A percentile compares a stretch with the other conserved stretches of the same genome.
Evolutionary conservation across 1,140 invertebrate genomes (phyloP).

Genomic region (Drosophila rufa): DNA sequence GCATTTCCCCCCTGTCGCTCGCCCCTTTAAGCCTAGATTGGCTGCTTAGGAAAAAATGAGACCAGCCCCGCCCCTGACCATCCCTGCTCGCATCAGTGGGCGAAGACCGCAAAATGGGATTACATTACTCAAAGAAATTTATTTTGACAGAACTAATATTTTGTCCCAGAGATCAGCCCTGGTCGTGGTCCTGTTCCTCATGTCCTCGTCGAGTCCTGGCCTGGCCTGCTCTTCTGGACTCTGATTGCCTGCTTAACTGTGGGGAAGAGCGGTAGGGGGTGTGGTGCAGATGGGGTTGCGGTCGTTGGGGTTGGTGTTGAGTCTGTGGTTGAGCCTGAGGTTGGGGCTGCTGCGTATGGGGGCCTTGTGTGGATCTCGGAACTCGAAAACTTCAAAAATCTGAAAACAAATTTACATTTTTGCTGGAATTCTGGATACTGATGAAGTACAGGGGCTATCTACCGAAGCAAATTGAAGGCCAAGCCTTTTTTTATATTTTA

Average conservation of each 20-base stretch:
- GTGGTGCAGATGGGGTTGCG: neutral
- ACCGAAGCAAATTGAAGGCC: too few relatives aligned
- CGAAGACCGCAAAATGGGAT: slow-evolving; percentile 81
- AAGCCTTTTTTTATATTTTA: too few relatives aligned
- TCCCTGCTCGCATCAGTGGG: slow-evolving; percentile 51
- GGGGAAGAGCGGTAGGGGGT: neutral
- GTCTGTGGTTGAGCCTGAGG: slow-evolving; percentile 9
- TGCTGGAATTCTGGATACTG: too few relatives aligned
- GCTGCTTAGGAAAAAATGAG: slow-evolving; percentile 53
- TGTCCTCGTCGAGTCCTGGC: neutral
- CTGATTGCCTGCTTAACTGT: slow-evolving; percentile 32
- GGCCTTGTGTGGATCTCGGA: neutral
- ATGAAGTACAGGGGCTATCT: too few relatives aligned
- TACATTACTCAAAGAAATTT: slow-evolving; percentile 85
- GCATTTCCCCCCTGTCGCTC: neutral
- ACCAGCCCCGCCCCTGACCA: slow-evolving; percentile 15
- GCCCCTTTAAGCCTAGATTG: slow-evolving; percentile 33
- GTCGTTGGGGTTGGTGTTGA: neutral
- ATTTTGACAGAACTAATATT: slow-evolving; percentile 85
- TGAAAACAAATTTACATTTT: neutral
- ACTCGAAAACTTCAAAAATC: neutral
- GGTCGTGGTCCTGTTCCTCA: slow-evolving; percentile 22
- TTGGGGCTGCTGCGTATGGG: neutral
- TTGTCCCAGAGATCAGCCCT: slow-evolving; percentile 73
- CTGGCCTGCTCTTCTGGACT: slow-evolving; percentile 36